These are phyloP conservation scores for Melolontha melolontha DNA, from an alignment of 2,888 invertebrate species.

Conservation along the genomic window DNA sequence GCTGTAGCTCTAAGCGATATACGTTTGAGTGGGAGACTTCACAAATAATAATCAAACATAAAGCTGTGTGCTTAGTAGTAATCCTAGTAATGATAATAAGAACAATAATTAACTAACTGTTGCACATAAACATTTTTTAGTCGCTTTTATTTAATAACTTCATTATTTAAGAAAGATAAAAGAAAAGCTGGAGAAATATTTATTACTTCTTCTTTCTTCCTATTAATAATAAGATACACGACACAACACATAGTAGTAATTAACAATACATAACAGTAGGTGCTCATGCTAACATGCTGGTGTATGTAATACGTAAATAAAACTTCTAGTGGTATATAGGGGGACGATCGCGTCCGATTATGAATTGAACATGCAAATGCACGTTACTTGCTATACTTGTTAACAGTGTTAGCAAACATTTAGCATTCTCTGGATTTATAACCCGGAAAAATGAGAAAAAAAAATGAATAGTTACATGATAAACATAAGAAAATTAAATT, in stretches of 20 bases:
- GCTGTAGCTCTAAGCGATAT: slow-evolving; percentile 49
- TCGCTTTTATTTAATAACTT: no score
- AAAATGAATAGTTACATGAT: slow-evolving; percentile 45
- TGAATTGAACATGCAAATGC: slow-evolving; percentile 33
- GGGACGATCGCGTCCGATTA: not conserved
- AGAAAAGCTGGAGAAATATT: no score
- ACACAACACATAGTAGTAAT: no score
- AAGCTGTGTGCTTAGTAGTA: slow-evolving; percentile 40
- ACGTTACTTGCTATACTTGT: slow-evolving; percentile 46
- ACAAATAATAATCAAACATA: slow-evolving; percentile 32
- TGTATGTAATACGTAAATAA: slow-evolving; percentile 8
- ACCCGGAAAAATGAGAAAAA: slow-evolving; percentile 51
- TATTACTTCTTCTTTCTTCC: no score
- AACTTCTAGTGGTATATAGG: slow-evolving; percentile 1
- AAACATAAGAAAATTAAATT: slow-evolving; percentile 50
- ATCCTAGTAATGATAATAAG: slow-evolving; percentile 15
- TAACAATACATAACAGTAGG: slow-evolving; percentile 9
- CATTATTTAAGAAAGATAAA: no score
- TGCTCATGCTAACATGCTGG: slow-evolving; percentile 40
- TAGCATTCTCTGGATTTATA: slow-evolving; percentile 63
- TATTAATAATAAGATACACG: no score
- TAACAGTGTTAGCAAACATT: slow-evolving; percentile 57
- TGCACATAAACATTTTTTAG: not conserved
- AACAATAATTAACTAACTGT: slow-evolving; percentile 16
- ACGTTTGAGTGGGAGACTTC: slow-evolving; percentile 30